These are phyloP conservation scores for Drosophila murphyi DNA, from an alignment of 1,140 invertebrate species.

Conservation along the genomic window DNA sequence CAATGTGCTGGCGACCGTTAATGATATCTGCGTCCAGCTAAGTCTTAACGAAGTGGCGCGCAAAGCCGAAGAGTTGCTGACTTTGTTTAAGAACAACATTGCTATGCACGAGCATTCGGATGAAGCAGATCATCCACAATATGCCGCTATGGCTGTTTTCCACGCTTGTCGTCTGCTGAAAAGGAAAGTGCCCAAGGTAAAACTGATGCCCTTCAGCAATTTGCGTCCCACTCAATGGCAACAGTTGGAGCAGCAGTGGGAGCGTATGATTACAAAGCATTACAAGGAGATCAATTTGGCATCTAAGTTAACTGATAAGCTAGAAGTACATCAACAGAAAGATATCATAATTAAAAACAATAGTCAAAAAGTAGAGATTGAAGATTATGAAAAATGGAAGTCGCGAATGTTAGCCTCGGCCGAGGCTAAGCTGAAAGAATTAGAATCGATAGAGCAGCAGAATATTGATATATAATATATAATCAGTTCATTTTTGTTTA, in stretches of 20 bases:
- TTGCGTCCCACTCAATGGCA: constrained; percentile 84
- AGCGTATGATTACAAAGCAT: constrained; percentile 76
- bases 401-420: constrained; percentile 65
- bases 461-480: background rate
- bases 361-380: constrained; percentile 46
- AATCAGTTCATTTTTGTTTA: background rate
- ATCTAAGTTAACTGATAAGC: constrained; percentile 45
- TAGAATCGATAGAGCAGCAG: background rate
- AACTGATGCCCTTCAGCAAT: constrained; percentile 82
- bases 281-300: constrained; percentile 42
- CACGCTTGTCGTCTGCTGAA: constrained; percentile 83
- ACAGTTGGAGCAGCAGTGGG: constrained; percentile 82
- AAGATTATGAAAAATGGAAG: constrained; percentile 82
- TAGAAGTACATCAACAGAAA: constrained; percentile 43
- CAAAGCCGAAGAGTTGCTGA: constrained; percentile 78
- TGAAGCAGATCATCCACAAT: constrained; percentile 84
- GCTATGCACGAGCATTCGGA: constrained; percentile 58
- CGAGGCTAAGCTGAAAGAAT: constrained; percentile 53
- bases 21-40: constrained; percentile 84
- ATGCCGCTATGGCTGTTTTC: constrained; percentile 84
- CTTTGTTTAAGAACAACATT: constrained; percentile 64
- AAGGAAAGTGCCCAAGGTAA: constrained; percentile 78
- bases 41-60: constrained; percentile 77
- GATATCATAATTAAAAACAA: background rate
- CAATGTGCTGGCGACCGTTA: constrained; percentile 76